A percentile compares a stretch with the other conserved stretches of the same genome.
Evolutionary conservation across 2,797 vertebrate genomes (phyloP).

Genomic region (Muraenolepis orangiensis): DNA sequence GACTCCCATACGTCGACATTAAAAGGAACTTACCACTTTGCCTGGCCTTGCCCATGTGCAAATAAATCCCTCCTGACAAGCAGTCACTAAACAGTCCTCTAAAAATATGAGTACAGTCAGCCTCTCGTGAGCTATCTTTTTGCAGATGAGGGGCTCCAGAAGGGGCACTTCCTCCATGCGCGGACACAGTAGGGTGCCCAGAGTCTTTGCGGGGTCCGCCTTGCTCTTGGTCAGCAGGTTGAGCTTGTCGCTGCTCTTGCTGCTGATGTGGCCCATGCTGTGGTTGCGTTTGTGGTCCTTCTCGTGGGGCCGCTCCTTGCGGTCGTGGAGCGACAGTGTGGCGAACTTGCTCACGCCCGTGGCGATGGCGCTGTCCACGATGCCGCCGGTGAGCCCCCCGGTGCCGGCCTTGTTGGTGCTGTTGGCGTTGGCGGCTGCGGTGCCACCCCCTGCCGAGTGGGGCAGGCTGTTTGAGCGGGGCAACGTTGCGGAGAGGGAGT

Average conservation of each 20-base stretch:
- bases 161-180: conserved; percentile 97
- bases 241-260: conserved; percentile 98
- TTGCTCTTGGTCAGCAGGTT: conserved; percentile 92
- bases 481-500: conserved; percentile 82
- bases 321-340: conserved; percentile 92
- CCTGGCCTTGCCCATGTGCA: conserved; percentile 99
- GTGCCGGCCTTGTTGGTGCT: conserved; percentile 81
- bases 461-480: conserved; percentile 97
- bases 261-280: conserved; percentile 98
- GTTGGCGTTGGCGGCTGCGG: conserved; percentile 74
- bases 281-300: conserved; percentile 98
- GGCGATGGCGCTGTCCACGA: conserved; percentile 86
- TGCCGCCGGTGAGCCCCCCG: conserved; percentile 49
- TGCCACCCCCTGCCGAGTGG: conserved; percentile 82
- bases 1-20: conserved; percentile 49
- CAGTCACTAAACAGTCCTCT: conserved; percentile 99
- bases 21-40: conserved; percentile 95
- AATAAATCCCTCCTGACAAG: conserved; percentile 99
- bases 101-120: conserved; percentile 98
- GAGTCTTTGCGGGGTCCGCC: conserved; percentile 93
- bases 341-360: conserved; percentile 94
- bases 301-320: conserved; percentile 94
- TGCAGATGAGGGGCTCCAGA: conserved; percentile 98
- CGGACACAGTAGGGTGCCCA: conserved; percentile 92
- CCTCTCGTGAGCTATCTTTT: conserved; percentile 98